Evolutionary conservation across 2,113 vertebrate genomes (phyloP), one percentile per base, ranked within the genome.

Genomic region (Phodopus roborovskii): DNA sequence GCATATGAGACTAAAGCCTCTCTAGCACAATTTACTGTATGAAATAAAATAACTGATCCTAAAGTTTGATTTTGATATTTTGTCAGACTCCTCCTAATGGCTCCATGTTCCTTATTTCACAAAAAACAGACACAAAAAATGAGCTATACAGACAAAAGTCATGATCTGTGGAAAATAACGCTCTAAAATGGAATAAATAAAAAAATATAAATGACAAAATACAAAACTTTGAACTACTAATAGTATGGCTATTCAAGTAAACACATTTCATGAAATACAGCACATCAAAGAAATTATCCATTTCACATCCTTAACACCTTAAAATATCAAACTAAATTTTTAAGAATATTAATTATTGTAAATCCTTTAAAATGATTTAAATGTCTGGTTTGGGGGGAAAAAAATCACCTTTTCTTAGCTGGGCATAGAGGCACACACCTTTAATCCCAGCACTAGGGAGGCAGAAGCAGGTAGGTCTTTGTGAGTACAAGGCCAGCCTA

Each of bases 41-140:
- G 70, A 86, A 94, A 95, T 20, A n/a, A 93, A 88, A 78, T 96
- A n/a, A 96, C 88, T 92, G 83, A 95, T 85, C 13, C 28, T 68
- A 42, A 90, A n/a, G 20, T 53, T 94, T 94, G 92, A 83, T 73
- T 68, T 70, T 93, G 75, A 96, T 83, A 96, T 62, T 95, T 77
- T 94, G 96, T 10, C 56, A 88, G 78, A 95, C 66, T 96, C 50
- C 8, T 95, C 26, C 71, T 78, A 84, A 97, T 94, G 70, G 24
- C 42, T 50, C 48, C 22, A 89, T 89, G 1, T 6, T 85, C 11
- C n/a, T 64, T 95, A 86, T 71, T 79, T 88, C 68, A 19, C n/a
- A 86, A 94, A 92, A 79, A 71, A 94, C 28, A 39, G 62, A 11
- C 5, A 42, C 3, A 95, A 33, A 95, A 95, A 22, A 78, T 94